Base-by-base conservation (phyloP, 1,140 invertebrate species). In the Anastrepha obliqua region DNA sequence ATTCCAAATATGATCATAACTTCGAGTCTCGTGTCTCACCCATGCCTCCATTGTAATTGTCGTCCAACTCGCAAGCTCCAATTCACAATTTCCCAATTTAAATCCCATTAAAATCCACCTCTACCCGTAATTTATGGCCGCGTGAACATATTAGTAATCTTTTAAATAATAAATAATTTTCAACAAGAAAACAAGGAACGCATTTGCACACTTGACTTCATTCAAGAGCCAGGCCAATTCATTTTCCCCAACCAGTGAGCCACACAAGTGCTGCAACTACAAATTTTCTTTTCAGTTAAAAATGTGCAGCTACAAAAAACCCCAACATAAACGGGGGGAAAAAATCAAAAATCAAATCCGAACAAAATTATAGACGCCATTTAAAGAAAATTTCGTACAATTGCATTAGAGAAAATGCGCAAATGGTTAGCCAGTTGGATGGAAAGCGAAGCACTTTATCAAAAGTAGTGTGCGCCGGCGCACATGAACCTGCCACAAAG, bases 321-420 rank as follows among this genome's bases (percentile, higher is more conserved):
- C 29, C 29, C 0, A 29, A 29, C 29, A 42, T 4, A 70, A 47
- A 78, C 1, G 8, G 42, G 17, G 15, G 7, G 1, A 78, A n/a
- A 78, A 78, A 3, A 78, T n/a, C 15, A 55, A 81, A 55, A 51
- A 7, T 9, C 44, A 0, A 11, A 55, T 44, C 3, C 11, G 13
- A 44, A 3, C 39, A 70, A 70, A 17, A 74, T 74, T 47, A 44
- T 47, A 74, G 39, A 17, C 3, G 44, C 67, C 39, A 81, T 55
- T 81, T 81, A 55, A 81, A n/a, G 17, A 20, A 55, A 81, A 81
- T 81, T 81, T 55, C 74, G 47, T 5, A 81, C 74, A 81, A 81
- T 58, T n/a, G 47, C 44, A 81, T 81, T 81, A 20, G 20, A 70
- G 67, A 55, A 81, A 81, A 55, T 20, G 74, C 74, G 55, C 47